These are phyloP conservation scores for Drosophila tropicalis DNA, from an alignment of 1,140 invertebrate species.

Conservation along the genomic window DNA sequence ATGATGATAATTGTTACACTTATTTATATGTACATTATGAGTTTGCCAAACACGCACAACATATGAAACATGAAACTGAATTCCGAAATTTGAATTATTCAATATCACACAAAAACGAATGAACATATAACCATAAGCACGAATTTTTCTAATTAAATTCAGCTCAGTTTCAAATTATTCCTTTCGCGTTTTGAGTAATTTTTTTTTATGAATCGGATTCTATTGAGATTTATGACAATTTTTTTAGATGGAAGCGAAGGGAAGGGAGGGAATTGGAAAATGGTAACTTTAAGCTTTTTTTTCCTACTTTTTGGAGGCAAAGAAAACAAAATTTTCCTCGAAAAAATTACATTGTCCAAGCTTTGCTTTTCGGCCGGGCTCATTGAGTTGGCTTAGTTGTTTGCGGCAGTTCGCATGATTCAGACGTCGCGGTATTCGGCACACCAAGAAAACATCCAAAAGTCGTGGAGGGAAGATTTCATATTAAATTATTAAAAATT, in stretches of 20 bases:
- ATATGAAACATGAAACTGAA: constrained; percentile 24
- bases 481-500: constrained; percentile 31
- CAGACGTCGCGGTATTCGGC: constrained; percentile 68
- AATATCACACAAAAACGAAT: constrained; percentile 29
- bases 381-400: constrained; percentile 47
- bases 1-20: constrained; percentile 41
- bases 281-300: constrained; percentile 24
- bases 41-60: constrained; percentile 39
- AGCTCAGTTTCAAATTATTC: constrained; percentile 29
- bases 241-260: constrained; percentile 21
- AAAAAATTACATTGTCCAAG: constrained; percentile 16
- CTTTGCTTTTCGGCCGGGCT: constrained; percentile 48
- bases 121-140: constrained; percentile 25
- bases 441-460: constrained; percentile 54
- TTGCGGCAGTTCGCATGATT: constrained; percentile 54
- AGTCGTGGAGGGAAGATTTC: constrained; percentile 40
- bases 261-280: constrained; percentile 32
- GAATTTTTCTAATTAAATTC: constrained; percentile 61
- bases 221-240: constrained; percentile 6
- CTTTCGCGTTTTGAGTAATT: not conserved
- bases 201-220: constrained; percentile 6
- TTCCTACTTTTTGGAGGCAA: not conserved
- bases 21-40: constrained; percentile 13
- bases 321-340: constrained; percentile 9
- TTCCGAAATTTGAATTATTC: constrained; percentile 36